Percentiles rank a stretch among this genome's conserved stretches.
phyloP scores from a whole-genome alignment of 2,113 vertebrate genomes.

The Otocyon megalotis region DNA sequence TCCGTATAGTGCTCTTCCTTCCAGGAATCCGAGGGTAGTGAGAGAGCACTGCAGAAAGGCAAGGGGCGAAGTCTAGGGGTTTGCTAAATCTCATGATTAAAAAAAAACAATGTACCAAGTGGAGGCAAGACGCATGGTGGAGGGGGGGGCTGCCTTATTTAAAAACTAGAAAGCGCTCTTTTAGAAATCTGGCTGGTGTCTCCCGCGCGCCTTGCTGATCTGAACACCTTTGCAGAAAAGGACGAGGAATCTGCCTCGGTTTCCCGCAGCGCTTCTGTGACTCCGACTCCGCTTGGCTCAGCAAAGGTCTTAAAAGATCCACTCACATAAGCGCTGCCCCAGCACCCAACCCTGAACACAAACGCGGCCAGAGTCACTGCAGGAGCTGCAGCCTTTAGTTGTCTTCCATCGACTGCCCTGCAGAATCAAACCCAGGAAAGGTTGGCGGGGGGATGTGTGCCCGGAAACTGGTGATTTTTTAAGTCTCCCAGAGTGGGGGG shows the following conservation, averaged over 20 bases:
- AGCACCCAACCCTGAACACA: background rate
- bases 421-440: background rate
- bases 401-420: background rate
- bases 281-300: background rate
- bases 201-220: background rate
- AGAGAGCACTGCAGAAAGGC: background rate
- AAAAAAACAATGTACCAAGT: background rate
- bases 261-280: background rate
- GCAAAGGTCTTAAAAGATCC: background rate
- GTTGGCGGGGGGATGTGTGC: background rate
- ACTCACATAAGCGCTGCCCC: background rate
- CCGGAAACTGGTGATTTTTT: background rate
- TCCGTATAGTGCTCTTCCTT: background rate
- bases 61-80: background rate
- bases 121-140: rapidly evolving
- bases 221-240: background rate
- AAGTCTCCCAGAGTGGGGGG: background rate
- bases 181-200: background rate
- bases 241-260: rapidly evolving
- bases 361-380: background rate
- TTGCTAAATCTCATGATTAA: background rate
- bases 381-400: background rate
- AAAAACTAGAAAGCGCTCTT: background rate
- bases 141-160: background rate
- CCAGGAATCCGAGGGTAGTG: background rate